Conservation (phyloP, 2,888 invertebrate species). For the Ophioninae sp. region DNA sequence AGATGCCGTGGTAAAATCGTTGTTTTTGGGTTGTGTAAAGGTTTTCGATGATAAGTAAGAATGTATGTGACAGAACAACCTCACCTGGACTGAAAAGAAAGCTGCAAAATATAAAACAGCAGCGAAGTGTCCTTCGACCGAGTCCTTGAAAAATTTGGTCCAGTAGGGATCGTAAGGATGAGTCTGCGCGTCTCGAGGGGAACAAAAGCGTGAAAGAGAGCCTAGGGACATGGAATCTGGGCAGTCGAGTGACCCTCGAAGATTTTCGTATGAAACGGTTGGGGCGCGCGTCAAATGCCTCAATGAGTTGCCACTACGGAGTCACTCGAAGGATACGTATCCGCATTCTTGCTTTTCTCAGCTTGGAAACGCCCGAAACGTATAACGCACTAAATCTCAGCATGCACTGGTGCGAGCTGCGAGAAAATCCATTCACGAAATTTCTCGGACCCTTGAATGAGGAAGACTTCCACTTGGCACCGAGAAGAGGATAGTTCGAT, state of each 20-base stretch:
- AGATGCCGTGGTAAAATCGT: too few relatives aligned
- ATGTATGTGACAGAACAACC: not conserved
- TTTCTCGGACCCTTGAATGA: conserved; percentile 72
- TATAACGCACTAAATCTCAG: conserved; percentile 39
- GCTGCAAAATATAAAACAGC: not conserved
- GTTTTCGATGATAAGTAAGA: too few relatives aligned
- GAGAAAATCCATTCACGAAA: conserved; percentile 70
- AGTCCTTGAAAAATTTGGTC: not conserved
- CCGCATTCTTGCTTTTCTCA: conserved; percentile 59
- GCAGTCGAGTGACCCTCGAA: conserved; percentile 74
- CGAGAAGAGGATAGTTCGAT: conserved; percentile 6
- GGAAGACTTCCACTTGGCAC: conserved; percentile 45
- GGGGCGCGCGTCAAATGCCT: conserved; percentile 74
- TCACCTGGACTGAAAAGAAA: not conserved
- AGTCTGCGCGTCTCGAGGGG: conserved; percentile 21
- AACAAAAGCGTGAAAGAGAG: not conserved
- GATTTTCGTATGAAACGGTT: conserved; percentile 65
- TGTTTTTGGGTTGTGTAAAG: too few relatives aligned
- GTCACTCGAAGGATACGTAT: conserved; percentile 69
- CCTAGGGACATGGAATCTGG: conserved; percentile 42
- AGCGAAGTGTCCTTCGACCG: not conserved
- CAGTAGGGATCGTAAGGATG: not conserved
- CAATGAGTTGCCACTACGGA: conserved; percentile 77
- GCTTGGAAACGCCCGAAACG: conserved; percentile 39
- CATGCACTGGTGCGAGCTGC: conserved; percentile 53